A percentile compares a stretch with the other conserved stretches of the same genome.
Conservation (phyloP, 2,888 invertebrate genomes). For the Arctia plantaginis region DNA sequence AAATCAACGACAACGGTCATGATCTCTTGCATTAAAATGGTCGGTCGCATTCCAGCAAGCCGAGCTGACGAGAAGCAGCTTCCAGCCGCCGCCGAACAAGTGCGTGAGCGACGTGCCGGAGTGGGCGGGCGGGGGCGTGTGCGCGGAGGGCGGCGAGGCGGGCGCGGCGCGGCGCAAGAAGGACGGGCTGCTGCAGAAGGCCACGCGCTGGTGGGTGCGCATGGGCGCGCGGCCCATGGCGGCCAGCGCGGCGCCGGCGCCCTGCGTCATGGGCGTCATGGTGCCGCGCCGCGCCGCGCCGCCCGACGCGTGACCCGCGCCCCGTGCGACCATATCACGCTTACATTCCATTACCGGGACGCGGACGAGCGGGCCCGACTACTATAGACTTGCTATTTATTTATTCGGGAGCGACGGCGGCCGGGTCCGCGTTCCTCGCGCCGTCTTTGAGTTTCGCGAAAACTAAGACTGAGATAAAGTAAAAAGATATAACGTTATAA, state of each 20-base stretch:
- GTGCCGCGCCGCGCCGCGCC: constrained; percentile 64
- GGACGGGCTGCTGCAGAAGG: constrained; percentile 84
- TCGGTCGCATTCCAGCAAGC: constrained; percentile 85
- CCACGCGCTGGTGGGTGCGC: constrained; percentile 84
- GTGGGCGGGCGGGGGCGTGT: constrained; percentile 73
- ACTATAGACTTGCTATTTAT: constrained; percentile 85
- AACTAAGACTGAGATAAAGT: constrained; percentile 86
- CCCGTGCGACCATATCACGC: constrained; percentile 76
- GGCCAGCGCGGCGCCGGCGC: constrained; percentile 46
- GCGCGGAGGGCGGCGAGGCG: constrained; percentile 47
- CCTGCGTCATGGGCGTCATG: constrained; percentile 44
- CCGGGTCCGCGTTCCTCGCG: constrained; percentile 71
- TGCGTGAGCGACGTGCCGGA: constrained; percentile 89
- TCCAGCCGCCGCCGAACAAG: constrained; percentile 89
- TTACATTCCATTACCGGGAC: constrained; percentile 85
- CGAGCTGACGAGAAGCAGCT: constrained; percentile 89
- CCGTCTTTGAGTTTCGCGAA: constrained; percentile 82
- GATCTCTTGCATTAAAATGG: not conserved
- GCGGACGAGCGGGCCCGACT: constrained; percentile 76
- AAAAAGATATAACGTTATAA: constrained; percentile 82
- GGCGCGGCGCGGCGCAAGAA: constrained; percentile 70
- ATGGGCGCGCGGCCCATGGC: constrained; percentile 74
- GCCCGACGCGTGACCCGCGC: constrained; percentile 55
- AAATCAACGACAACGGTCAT: not conserved
- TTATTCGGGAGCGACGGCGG: constrained; percentile 74